Conservation (phyloP, 2,888 invertebrate genomes). For the Campoplex nolae region DNA sequence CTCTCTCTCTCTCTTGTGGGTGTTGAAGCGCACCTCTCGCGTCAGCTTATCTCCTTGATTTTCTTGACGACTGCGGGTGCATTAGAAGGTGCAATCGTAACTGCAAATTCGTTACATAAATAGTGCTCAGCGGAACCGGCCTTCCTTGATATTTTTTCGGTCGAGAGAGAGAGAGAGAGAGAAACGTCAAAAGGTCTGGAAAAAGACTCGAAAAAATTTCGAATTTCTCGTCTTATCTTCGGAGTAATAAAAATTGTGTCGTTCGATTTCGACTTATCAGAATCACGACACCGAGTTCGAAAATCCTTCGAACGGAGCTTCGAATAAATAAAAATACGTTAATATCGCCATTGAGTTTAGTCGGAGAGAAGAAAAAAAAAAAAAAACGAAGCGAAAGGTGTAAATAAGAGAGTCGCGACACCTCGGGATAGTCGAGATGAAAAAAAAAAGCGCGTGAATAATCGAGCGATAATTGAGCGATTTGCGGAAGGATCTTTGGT, state of each 20-base stretch:
- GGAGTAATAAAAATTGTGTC: not conserved
- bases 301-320: no score
- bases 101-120: constrained; percentile 24
- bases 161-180: no score
- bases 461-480: not conserved
- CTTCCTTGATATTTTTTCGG: not conserved
- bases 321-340: no score
- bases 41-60: constrained; percentile 5
- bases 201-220: not conserved
- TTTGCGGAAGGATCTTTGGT: not conserved
- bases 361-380: not conserved
- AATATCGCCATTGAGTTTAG: no score
- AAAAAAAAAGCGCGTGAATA: not conserved
- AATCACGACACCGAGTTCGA: not conserved
- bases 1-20: not conserved
- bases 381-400: not conserved
- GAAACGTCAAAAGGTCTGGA: not conserved
- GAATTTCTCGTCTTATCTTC: not conserved
- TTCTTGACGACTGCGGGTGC: not conserved
- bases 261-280: not conserved
- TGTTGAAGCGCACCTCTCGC: constrained; percentile 4
- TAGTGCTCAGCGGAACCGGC: not conserved
- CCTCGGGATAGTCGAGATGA: not conserved
- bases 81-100: constrained; percentile 10
- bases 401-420: not conserved